Base-by-base conservation (phyloP, 2,888 invertebrate genomes). In the Dione vanillae region DNA sequence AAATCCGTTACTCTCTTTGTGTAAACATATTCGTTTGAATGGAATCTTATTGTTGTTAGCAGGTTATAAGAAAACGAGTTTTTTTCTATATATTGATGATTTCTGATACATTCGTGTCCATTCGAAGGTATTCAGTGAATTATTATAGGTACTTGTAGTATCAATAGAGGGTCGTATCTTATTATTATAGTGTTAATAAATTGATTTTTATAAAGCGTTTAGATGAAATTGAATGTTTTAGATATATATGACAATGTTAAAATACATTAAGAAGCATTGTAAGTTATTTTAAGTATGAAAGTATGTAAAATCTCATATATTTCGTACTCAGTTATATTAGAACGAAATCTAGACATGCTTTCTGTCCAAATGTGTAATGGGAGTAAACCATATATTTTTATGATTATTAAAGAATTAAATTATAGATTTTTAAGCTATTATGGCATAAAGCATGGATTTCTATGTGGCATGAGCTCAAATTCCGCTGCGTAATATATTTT, bases 1-100 rank as follows among this genome's bases (percentile, higher is more conserved):
- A 43, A 12, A 61, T 35, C 45, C 27, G 27, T 14, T 43, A 27
- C 9, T 27, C 45, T 43, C 61, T 61, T 61, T 59, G 59, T 58
- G 40, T 41, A 43, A 43, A 20, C 12, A 7, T 45, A 35, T 35
- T 45, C 10, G 8, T 35, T 41, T 61, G 27, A 35, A 35, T 61
- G 14, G 45, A 41, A n/a, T 61, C 35, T 16, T 45, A 61, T 61
- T 61, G 45, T 61, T 61, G 61, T 61, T 61, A 61, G 45, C 61
- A 11, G 61, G 35, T 61, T 35, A 45, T 35, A 61, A 45, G 61
- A 43, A 59, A 9, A 43, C 20, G 41, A 59, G 8, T 59, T 43
- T 59, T 19, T 11, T 40, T 40, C 14, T 37, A 12, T 16, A 14
- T 58, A 19, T 20, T 43, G 9, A n/a, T n/a, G 59, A 43, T 61